A percentile compares a stretch with the other conserved stretches of the same genome.
Evolutionary conservation across 2,888 invertebrate genomes (phyloP).

Genomic region (Plebejus anna): DNA sequence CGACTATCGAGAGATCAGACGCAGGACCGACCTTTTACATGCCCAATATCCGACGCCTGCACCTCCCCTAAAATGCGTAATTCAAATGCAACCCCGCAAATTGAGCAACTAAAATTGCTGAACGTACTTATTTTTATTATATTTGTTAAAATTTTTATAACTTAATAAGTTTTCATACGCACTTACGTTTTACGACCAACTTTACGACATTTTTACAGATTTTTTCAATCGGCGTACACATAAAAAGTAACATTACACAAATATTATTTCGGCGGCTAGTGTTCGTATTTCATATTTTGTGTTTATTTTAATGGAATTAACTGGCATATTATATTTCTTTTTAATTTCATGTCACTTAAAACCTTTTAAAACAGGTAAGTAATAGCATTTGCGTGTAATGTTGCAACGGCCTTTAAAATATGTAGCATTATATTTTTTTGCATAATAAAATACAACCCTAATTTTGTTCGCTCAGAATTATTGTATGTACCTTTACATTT

Average conservation of each 20-base stretch:
- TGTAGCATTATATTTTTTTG: neutral
- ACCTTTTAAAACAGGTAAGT: neutral
- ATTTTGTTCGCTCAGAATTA: neutral
- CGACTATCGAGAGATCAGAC: too few relatives aligned
- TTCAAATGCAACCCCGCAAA: neutral
- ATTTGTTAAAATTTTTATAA: slow-evolving; percentile 22
- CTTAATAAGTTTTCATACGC: neutral
- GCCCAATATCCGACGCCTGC: too few relatives aligned
- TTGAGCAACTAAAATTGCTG: slow-evolving; percentile 14
- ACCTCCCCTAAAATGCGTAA: too few relatives aligned
- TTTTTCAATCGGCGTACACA: slow-evolving; percentile 9
- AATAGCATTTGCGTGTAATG: too few relatives aligned
- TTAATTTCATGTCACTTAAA: neutral
- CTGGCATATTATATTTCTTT: neutral
- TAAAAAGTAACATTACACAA: slow-evolving; percentile 12
- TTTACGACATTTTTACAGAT: slow-evolving; percentile 22
- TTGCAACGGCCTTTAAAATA: neutral
- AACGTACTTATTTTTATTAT: slow-evolving; percentile 9
- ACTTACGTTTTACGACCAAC: slow-evolving; percentile 15
- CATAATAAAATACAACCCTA: neutral
- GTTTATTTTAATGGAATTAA: slow-evolving; percentile 9
- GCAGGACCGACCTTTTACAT: too few relatives aligned
- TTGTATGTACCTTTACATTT: neutral
- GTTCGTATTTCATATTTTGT: slow-evolving; percentile 3
- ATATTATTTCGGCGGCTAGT: neutral